A percentile compares a stretch with the other conserved stretches of the same genome.
These are phyloP conservation scores for Azorinus chamasolen DNA, from an alignment of 2,888 invertebrate species.

Conservation along the genomic window DNA sequence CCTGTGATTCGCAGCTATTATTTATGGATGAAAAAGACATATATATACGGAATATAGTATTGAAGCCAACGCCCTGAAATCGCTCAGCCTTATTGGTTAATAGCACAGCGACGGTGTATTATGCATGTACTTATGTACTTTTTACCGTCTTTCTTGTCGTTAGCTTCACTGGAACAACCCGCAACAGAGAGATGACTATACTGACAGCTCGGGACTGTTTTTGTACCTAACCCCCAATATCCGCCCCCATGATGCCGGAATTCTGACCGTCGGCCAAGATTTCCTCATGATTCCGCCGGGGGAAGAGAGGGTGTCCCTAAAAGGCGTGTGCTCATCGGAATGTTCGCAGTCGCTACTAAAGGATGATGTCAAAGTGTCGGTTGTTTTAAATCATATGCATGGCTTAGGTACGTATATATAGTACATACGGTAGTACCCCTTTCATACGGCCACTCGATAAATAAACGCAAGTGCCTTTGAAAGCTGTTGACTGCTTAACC, in stretches of 20 bases:
- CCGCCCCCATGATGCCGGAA: constrained; percentile 63
- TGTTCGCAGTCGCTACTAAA: constrained; percentile 45
- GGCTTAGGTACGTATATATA: constrained; percentile 52
- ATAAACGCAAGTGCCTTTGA: too few relatives aligned
- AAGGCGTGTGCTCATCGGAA: constrained; percentile 17
- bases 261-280: constrained; percentile 62
- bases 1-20: too few relatives aligned
- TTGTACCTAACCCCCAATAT: constrained; percentile 66
- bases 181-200: constrained; percentile 51
- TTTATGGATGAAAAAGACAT: too few relatives aligned
- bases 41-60: too few relatives aligned
- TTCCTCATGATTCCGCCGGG: constrained; percentile 70
- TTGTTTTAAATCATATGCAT: constrained; percentile 58
- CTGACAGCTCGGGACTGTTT: constrained; percentile 71
- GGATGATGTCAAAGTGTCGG: constrained; percentile 43
- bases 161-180: constrained; percentile 77
- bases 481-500: too few relatives aligned
- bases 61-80: too few relatives aligned
- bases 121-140: too few relatives aligned
- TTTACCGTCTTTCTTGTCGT: constrained; percentile 2
- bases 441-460: too few relatives aligned
- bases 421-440: too few relatives aligned
- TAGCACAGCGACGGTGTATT: too few relatives aligned
- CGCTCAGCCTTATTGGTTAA: too few relatives aligned
- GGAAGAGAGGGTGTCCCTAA: not conserved